Conservation (phyloP, 1,140 invertebrate species). For the Drosophila prosaltans region DNA sequence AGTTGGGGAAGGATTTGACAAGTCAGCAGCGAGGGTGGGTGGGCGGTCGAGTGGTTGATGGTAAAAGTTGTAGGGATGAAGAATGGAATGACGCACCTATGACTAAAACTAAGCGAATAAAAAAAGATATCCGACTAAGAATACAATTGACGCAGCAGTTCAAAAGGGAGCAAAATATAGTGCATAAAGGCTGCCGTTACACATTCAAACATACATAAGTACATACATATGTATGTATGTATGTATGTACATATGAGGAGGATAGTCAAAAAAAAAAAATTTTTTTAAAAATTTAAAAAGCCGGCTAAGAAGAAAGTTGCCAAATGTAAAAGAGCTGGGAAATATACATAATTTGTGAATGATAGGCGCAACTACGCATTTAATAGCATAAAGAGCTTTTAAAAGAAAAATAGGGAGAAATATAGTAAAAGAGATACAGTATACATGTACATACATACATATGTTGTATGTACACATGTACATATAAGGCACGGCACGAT, state of each 20-base stretch:
- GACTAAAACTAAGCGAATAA: conserved; percentile 10
- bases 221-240: background rate
- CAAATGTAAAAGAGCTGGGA: background rate
- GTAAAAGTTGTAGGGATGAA: background rate
- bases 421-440: too few relatives aligned
- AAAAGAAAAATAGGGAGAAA: too few relatives aligned
- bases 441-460: conserved; percentile 24
- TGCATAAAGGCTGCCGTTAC: background rate
- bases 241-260: too few relatives aligned
- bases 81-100: conserved; percentile 61
- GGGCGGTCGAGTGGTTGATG: background rate
- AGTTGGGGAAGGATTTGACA: conserved; percentile 24
- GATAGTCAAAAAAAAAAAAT: too few relatives aligned
- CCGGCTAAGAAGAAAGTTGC: too few relatives aligned
- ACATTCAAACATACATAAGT: too few relatives aligned
- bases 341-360: conserved; percentile 39
- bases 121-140: conserved; percentile 54
- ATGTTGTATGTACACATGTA: too few relatives aligned
- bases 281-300: too few relatives aligned
- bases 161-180: background rate
- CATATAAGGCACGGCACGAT: conserved; percentile 30
- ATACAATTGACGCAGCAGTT: background rate
- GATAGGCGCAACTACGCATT: conserved; percentile 18
- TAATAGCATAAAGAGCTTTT: background rate
- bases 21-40: conserved; percentile 43